Base-by-base conservation (phyloP, 2,888 invertebrate species). In the Nomada fabriciana region DNA sequence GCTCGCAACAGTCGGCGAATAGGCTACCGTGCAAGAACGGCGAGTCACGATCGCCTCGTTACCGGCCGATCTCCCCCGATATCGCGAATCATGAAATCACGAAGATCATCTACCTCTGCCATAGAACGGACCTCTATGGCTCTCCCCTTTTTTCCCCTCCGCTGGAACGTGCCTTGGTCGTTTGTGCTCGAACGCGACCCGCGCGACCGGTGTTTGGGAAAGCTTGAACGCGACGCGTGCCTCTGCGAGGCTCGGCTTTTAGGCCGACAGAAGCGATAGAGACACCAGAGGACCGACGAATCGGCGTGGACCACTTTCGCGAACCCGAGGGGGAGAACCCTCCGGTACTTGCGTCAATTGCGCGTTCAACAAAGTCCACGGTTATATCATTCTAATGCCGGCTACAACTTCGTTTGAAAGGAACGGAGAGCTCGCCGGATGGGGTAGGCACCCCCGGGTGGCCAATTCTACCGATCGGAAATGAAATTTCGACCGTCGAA, bases 11-110 rank as follows among this genome's bases (percentile, higher is more conserved):
- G 87, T 83, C 86, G 84, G 88, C 88, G 91, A 88, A 91, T 89
- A 88, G 90, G 92, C 92, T 91, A 92, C 92, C 89, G 91, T 90
- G 88, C 85, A 86, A 89, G 88, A 89, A 86, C 86, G 89, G 70
- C 90, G 88, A 92, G 93, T 93, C 93, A 93, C 93, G 93, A 93
- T 88, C 91, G 88, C 88, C 93, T 93, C 90, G 93, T 93, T 93
- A 92, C 87, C 83, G 42, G 81, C 23, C 85, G 86, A 88, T 86
- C 81, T 83, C 76, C 82, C 80, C 86, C 89, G 89, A 87, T 80
- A 86, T 90, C 86, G 86, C 86, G 84, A 88, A 91, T 92, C 92
- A 84, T 90, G 90, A 87, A 91, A 91, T 89, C 88, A 88, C 82
- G 83, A 86, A 85, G 82, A 87, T 91, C 89, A 88, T 90, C 86